phyloP scores from a whole-genome alignment of 2,113 vertebrate genomes.

The cattle (Bos taurus) region DNA sequence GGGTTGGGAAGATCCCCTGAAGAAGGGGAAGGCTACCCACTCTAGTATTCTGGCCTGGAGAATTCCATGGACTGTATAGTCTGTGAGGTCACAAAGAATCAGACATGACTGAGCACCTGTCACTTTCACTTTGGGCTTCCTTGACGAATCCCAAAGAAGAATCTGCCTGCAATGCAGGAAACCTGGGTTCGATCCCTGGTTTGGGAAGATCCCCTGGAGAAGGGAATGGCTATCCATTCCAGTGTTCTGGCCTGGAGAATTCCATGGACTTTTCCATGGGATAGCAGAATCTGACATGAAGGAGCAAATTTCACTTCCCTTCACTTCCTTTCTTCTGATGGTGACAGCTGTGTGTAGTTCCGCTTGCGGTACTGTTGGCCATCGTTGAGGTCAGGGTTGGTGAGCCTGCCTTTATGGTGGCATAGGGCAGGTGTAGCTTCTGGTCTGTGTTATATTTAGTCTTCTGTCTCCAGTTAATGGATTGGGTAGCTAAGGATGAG shows the following conservation, averaged over 20 bases:
- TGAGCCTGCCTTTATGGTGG: background rate
- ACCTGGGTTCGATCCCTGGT: background rate
- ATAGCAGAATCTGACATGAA: background rate
- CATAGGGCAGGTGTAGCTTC: background rate
- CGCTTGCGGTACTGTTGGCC: fast-evolving
- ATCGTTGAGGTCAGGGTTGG: background rate
- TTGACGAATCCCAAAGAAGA: too few relatives aligned
- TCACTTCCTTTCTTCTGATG: background rate
- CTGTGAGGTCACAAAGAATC: background rate
- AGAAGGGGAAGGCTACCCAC: background rate
- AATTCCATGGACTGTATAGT: background rate
- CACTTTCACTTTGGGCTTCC: background rate
- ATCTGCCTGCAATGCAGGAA: background rate
- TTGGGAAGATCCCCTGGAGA: background rate
- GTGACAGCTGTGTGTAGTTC: fast-evolving
- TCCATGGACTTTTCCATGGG: background rate
- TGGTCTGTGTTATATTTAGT: background rate
- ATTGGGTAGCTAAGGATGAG: background rate
- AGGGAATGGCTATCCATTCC: background rate
- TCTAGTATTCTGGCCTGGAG: background rate
- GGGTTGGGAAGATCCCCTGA: background rate
- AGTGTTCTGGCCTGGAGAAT: background rate
- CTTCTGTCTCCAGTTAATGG: background rate
- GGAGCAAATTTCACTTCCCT: background rate
- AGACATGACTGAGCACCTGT: background rate